A percentile compares a stretch with the other conserved stretches of the same genome.
Evolutionary conservation across 1,140 invertebrate species (phyloP).

Genomic region (Nasonia longicornis): DNA sequence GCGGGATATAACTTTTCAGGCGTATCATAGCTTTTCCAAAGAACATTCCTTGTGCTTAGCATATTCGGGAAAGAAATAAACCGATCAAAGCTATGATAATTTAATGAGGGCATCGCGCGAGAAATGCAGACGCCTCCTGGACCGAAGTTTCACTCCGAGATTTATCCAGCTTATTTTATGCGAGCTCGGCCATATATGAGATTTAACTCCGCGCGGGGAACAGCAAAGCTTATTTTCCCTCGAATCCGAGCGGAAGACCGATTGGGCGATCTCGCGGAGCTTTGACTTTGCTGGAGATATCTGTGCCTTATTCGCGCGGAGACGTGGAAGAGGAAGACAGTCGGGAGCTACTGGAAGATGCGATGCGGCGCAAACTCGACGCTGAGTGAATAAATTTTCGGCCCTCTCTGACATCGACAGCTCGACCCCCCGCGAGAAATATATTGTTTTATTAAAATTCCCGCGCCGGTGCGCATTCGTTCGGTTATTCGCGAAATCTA

Average conservation of each 20-base stretch:
- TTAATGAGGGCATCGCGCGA: constrained; percentile 24
- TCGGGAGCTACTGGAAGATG: constrained; percentile 2
- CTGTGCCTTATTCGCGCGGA: neutral
- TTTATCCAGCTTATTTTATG: constrained; percentile 65
- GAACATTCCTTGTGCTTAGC: neutral
- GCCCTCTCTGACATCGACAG: neutral
- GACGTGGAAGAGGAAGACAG: neutral
- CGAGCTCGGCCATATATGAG: constrained; percentile 62
- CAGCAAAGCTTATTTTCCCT: constrained; percentile 60
- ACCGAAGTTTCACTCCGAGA: constrained; percentile 60
- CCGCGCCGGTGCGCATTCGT: neutral
- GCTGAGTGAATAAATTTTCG: constrained; percentile 39
- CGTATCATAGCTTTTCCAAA: neutral
- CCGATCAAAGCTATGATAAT: constrained; percentile 23
- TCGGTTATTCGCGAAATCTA: neutral
- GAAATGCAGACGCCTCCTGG: constrained; percentile 28
- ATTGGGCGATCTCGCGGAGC: constrained; percentile 50
- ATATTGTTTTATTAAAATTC: constrained; percentile 34
- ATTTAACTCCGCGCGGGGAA: constrained; percentile 54
- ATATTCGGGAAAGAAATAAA: neutral
- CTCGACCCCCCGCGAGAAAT: neutral
- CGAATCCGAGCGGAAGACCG: constrained; percentile 52
- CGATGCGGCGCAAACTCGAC: neutral
- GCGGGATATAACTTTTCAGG: neutral
- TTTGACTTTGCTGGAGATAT: constrained; percentile 22